These are phyloP conservation scores for Caenorhabditis elegans DNA, from an alignment of 1,140 invertebrate genomes.

Conservation along the genomic window WBcel235 BX284605.5:10101501-10102000, in stretches of 20 bases:
- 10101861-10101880: not conserved
- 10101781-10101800: not conserved
- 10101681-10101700: no score
- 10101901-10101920: constrained; percentile 45
- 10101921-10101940: constrained; percentile 11
- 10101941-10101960: constrained; percentile 41
- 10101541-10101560: no score
- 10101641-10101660: no score
- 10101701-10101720: constrained; percentile 40
- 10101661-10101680: no score
- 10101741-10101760: constrained; percentile 35
- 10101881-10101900: not conserved
- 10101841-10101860: not conserved
- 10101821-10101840: not conserved
- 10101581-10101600: no score
- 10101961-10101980: not conserved
- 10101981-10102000: not conserved
- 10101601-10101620: no score
- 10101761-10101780: not conserved
- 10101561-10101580: not conserved
- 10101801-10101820: not conserved
- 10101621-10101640: no score
- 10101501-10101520: not conserved
- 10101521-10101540: constrained; percentile 49
- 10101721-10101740: constrained; percentile 22